These are phyloP conservation scores for Salmo trutta DNA, from an alignment of 2,797 vertebrate genomes.

Conservation along the genomic window DNA sequence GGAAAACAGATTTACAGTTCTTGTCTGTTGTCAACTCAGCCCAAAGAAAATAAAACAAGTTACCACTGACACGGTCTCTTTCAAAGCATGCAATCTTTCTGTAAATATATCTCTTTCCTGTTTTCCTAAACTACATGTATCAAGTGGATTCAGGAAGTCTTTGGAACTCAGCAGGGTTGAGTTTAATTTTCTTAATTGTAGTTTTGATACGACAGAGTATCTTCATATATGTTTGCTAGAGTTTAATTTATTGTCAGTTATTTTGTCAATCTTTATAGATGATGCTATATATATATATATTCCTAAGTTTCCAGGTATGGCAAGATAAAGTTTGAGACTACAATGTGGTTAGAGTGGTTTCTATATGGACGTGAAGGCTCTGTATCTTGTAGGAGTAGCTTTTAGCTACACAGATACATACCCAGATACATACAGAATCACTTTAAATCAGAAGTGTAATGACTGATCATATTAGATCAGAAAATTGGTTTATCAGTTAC, in stretches of 20 bases:
- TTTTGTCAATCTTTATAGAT: background rate
- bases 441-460: background rate
- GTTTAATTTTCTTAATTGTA: slow-evolving; percentile 10
- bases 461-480: background rate
- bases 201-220: slow-evolving; percentile 9
- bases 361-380: background rate
- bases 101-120: background rate
- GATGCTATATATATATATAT: background rate
- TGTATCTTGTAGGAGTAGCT: background rate
- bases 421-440: background rate
- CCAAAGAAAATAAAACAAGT: background rate
- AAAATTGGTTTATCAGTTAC: slow-evolving; percentile 26
- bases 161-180: slow-evolving; percentile 33
- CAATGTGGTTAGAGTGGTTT: slow-evolving; percentile 1
- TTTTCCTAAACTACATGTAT: background rate
- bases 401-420: background rate
- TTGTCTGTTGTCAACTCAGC: background rate
- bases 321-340: background rate
- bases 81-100: background rate
- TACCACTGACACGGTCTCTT: background rate
- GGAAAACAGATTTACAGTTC: background rate
- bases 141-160: slow-evolving; percentile 8
- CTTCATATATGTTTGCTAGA: background rate
- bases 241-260: background rate
- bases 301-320: background rate